These are phyloP conservation scores for Vanacampus margaritifer DNA, from an alignment of 2,113 vertebrate species.

Conservation along the genomic window DNA sequence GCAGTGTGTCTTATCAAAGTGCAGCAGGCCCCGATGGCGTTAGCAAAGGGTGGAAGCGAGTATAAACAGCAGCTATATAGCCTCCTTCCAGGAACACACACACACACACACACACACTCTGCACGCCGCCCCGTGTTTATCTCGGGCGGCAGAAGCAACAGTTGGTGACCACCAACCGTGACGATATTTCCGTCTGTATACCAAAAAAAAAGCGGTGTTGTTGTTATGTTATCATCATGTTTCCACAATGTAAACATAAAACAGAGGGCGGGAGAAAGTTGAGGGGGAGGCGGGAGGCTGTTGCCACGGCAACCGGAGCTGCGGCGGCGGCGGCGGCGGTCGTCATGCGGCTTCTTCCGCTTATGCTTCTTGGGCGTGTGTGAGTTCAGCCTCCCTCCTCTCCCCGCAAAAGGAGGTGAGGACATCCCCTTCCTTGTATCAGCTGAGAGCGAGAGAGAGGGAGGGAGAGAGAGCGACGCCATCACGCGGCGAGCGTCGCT, in stretches of 20 bases:
- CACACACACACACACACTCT: conserved; percentile 20
- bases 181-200: background rate
- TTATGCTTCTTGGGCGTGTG: conserved; percentile 15
- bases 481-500: conserved; percentile 69
- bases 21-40: conserved; percentile 33
- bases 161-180: conserved; percentile 46
- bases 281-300: conserved; percentile 33
- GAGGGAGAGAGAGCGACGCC: conserved; percentile 43
- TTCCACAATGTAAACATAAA: conserved; percentile 42
- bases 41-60: conserved; percentile 20
- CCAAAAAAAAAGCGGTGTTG: background rate
- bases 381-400: conserved; percentile 55
- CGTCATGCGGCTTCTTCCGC: conserved; percentile 43
- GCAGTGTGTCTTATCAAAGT: conserved; percentile 44
- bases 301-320: conserved; percentile 61
- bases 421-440: conserved; percentile 58
- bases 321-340: conserved; percentile 60
- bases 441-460: conserved; percentile 37
- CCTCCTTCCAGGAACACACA: conserved; percentile 29
- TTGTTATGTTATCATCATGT: conserved; percentile 7
- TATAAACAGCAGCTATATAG: conserved; percentile 36
- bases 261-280: conserved; percentile 2
- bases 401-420: conserved; percentile 61
- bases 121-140: conserved; percentile 29
- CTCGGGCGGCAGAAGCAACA: conserved; percentile 53